Evolutionary conservation across 2,797 vertebrate genomes (phyloP), one percentile per base, ranked within the genome.

Genomic region (Ceryle rudis): DNA sequence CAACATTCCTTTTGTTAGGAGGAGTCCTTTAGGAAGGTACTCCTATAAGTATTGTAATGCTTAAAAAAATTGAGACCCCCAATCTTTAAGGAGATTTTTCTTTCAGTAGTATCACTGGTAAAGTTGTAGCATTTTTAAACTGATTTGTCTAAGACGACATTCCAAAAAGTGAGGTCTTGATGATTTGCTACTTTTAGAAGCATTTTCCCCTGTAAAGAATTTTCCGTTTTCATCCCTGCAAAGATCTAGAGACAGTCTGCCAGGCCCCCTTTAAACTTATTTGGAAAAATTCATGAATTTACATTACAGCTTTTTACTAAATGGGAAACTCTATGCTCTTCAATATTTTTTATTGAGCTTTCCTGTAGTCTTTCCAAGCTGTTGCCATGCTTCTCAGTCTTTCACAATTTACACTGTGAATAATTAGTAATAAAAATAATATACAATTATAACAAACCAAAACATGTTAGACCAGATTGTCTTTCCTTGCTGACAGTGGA

Each of bases 391-490:
- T 90, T 89, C 55, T 94, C 78, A 87, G 58, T 31, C 41, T 85
- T 81, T 60, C 39, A 44, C 42, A 57, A 88, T 83, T 90, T 93
- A 93, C 17, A 46, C 35, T 75, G 35, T 74, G 79, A 92, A 89
- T 83, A 94, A 91, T 86, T 83, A 86, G 65, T 69, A 94, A 93
- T 78, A 92, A 96, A 91, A 91, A 92, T 85, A 91, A 83, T 74
- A 74, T 62, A 69, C 10, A 77, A 81, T 78, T 81, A 91, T 79
- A 93, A 92, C 87, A 89, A 90, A 90, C 57, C 46, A 69, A 96
- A 96, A 69, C 26, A 78, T 74, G 19, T 54, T 62, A 9, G 69
- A 87, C n/a, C 22, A 91, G 46, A 83, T 58, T 66, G 65, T 78
- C 82, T 87, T 91, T 52, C 33, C 51, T 33, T 83, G 4, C 22